Evolutionary conservation across 2,797 vertebrate species (phyloP), one percentile per base, ranked within the genome.

Genomic region (Dendrocincla fuliginosa): DNA sequence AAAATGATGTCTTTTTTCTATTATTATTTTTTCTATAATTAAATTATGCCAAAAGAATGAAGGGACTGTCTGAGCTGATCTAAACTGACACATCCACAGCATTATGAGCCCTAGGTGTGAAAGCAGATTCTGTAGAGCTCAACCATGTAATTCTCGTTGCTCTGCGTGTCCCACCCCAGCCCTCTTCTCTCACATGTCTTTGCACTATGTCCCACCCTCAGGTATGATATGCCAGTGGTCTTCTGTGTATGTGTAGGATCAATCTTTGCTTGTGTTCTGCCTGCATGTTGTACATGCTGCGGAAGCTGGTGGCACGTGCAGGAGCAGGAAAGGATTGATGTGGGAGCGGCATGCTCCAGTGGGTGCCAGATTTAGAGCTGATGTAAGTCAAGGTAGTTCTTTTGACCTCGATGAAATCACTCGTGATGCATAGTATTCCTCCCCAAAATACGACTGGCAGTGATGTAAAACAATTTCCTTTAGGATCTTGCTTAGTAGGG

Each of bases 351-450:
- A 78, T 39, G 22, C 52, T 20, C 37, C n/a, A n/a, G 18, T 27
- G 10, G 15, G 27, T 46, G 10, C 50, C 47, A 30, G 47, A n/a
- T 61, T 46, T 1, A 3, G 16, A 77, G 10, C 14, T 94, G 68
- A 8, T 10, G 1, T 74, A 33, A 59, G 30, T 68, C 52, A 47
- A 11, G 7, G 41, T 50, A 24, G 16, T 61, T 74, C 20, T 77
- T 15, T 42, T 67, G n/a, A 69, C 50, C 13, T 80, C 28, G 25
- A 0, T 70, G 52, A 65, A 59, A 37, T 73, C 15, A 35, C 16
- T 35, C 0, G 0, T 49, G 32, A 12, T 57, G 1, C 4, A 4
- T 71, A 14, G 18, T 56, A 44, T 82, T 81, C 44, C 77, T 87
- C 19, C 25, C 44, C 6, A 44, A 18, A 91, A 55, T 32, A 23